Base-by-base conservation (phyloP, 2,888 invertebrate species). In the Cheilosia scutellata region DNA sequence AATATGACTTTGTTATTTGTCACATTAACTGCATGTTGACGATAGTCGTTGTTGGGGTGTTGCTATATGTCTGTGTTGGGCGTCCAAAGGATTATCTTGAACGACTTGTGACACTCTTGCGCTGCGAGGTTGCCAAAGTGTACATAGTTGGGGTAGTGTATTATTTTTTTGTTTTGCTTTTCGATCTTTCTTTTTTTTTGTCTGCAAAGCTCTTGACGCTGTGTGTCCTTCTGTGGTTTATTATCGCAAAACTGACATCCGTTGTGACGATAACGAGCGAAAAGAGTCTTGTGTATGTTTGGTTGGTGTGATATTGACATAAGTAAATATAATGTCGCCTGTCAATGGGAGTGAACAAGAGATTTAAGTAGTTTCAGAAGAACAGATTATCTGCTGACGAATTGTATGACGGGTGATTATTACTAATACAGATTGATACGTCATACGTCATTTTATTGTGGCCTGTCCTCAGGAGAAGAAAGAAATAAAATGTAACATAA, bases 11-110 rank as follows among this genome's bases (percentile, higher is more conserved):
- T 80, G 84, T 86, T 80, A 76, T 82, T 82, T 80, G 84, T 80
- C 84, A 86, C 84, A 86, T 86, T 86, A 86, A 86, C 84, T 86
- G 76, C 84, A 86, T 86, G 84, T 82, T 76, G 80, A 76, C 76
- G 65, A 86, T 80, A 44, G 70, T 62, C 47, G 42, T 75, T 40
- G 40, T 11, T 70, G 11, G 63, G 53, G 70, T 53, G 63, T 42
- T 20, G 11, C 11, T 13, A 42, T 44, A 9, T n/a, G 51, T 20
- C 29, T 33, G 33, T 62, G 25, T 62, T 58, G 40, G 44, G 51
- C 57, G 74, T 33, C 51, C 51, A 51, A 65, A 60, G 79, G 79
- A 79, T 84, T 79, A 68, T 84, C 79, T 79, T 84, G 74, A 75
- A 74, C 57, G 79, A 83, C 66, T 83, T 74, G 78, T 78, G 65